Conservation (phyloP, 2,888 invertebrate species). For the Patella caerulea region DNA sequence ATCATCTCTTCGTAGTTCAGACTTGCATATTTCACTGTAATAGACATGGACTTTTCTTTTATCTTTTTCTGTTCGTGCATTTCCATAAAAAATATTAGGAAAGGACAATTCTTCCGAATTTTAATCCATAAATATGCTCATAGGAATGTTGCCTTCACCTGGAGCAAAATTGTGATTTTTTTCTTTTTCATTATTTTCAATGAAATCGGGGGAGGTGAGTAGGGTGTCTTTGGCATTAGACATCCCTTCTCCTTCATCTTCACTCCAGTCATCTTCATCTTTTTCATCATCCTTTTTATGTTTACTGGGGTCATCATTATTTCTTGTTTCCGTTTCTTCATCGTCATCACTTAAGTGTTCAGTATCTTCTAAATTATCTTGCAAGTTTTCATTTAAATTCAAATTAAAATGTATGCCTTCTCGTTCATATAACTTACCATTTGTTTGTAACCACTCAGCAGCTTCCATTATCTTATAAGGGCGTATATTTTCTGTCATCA, state of each 20-base stretch:
- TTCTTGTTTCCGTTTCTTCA: constrained; percentile 10
- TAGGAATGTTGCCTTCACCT: background rate
- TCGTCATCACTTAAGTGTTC: constrained; percentile 27
- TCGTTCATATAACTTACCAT: background rate
- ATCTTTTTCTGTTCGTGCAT: background rate
- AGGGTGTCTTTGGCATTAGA: no score
- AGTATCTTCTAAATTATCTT: background rate
- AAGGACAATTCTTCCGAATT: background rate
- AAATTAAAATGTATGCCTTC: background rate
- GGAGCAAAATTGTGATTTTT: no score
- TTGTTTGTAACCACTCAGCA: background rate
- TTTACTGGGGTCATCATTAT: background rate
- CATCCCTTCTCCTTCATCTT: no score
- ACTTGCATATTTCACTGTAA: background rate
- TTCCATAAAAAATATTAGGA: constrained; percentile 6
- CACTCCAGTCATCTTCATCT: background rate
- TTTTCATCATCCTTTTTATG: background rate
- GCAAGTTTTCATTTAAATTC: background rate
- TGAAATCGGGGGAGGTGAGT: no score
- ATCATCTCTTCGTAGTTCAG: background rate
- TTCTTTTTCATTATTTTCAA: no score
- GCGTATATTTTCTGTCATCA: constrained; percentile 7
- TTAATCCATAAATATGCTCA: constrained; percentile 5
- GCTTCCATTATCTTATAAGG: constrained; percentile 18
- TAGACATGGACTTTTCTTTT: background rate